Base-by-base conservation (phyloP, 2,113 vertebrate species). In the Cottus gobio region DNA sequence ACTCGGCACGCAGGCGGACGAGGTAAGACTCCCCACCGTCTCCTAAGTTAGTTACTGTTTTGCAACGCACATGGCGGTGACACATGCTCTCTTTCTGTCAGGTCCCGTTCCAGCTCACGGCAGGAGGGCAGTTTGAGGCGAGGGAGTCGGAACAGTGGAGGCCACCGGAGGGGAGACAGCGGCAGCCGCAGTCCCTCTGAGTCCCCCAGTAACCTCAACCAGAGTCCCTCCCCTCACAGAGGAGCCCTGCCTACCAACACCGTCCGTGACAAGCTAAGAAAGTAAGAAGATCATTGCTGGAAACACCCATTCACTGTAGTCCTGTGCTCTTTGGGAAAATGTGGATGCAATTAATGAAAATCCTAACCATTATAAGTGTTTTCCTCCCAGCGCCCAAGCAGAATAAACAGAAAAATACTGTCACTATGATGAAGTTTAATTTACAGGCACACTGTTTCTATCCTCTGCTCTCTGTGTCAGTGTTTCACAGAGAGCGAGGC, bases 221-320 rank as follows among this genome's bases (percentile, higher is more conserved):
- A 88, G 58, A 97, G 96, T 83, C 95, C 92, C 24, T 97, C 97
- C 7, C 95, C 92, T 66, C 95, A 87, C 93, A 95, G 60, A 90
- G 93, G 65, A 89, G 89, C 63, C 86, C 95, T 93, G 80, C 94
- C 95, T 70, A 74, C 93, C 46, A 90, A 90, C 67, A 57, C 91
- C 84, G 83, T 75, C 79, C 95, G 94, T 93, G 97, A 98, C 93
- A 98, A 97, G 92, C 95, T 97, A 95, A 98, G 96, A 98, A 98
- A 97, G 97, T 98, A 87, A 96, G 84, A 78, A 3, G 22, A 15
- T 5, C 26, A 28, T 34, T 46, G 63, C 4, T 7, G 28, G 28
- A 31, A 31, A 50, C 18, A 20, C 39, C 3, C 22, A 37, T 39
- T 11, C 22, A 46, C 22, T 18, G 24, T 42, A 7, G 9, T 26